Evolutionary conservation across 2,797 vertebrate genomes (phyloP).

Genomic region (Scarus forsteni): DNA sequence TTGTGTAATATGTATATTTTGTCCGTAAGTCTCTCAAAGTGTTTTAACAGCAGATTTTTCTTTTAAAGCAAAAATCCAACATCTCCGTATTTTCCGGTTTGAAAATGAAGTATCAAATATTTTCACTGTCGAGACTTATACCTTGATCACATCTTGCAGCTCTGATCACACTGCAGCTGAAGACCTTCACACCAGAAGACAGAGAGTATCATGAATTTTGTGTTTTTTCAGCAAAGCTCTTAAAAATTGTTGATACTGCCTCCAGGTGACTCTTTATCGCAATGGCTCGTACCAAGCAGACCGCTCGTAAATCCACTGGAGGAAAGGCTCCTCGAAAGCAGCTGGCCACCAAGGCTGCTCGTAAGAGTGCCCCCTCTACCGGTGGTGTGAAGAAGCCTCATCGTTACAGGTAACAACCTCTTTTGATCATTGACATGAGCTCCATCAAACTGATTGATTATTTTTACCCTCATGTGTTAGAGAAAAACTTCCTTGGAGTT

Average conservation of each 20-base stretch:
- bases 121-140: too few relatives aligned
- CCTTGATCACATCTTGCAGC: too few relatives aligned
- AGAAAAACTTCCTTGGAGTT: too few relatives aligned
- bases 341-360: constrained; percentile 90
- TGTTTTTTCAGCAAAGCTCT: background rate
- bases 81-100: too few relatives aligned
- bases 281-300: constrained; percentile 92
- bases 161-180: too few relatives aligned
- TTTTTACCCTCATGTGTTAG: too few relatives aligned
- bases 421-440: background rate
- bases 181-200: too few relatives aligned
- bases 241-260: background rate
- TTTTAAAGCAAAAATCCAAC: too few relatives aligned
- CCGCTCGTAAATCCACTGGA: constrained; percentile 90
- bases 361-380: constrained; percentile 91
- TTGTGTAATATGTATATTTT: too few relatives aligned
- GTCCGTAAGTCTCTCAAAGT: too few relatives aligned
- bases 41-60: too few relatives aligned
- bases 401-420: constrained; percentile 86
- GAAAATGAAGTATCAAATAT: too few relatives aligned
- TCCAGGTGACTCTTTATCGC: constrained; percentile 66
- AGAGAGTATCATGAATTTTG: background rate
- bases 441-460: background rate
- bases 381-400: constrained; percentile 94
- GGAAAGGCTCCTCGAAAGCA: constrained; percentile 92